phyloP scores from a whole-genome alignment of 2,113 vertebrate genomes.

The Actinemys pallida region DNA sequence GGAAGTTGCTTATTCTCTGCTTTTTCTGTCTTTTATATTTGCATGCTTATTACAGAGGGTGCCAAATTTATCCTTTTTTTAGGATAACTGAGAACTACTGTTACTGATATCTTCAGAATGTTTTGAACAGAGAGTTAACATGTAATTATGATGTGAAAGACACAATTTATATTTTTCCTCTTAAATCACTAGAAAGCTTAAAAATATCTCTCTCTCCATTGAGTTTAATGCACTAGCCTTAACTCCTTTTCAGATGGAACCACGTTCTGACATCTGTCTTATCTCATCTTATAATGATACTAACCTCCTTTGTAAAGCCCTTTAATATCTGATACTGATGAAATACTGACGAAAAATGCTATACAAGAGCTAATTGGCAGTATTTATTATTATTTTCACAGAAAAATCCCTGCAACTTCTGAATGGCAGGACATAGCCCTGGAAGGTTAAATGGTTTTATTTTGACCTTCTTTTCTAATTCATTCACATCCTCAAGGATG shows the following conservation, averaged over 20 bases:
- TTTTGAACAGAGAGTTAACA: slow-evolving; percentile 37
- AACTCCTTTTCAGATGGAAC: not conserved
- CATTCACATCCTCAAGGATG: not conserved
- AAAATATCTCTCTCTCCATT: slow-evolving; percentile 16
- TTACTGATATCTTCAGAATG: slow-evolving; percentile 25
- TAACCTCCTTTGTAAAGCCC: not conserved
- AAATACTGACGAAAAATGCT: not conserved
- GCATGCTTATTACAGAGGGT: not conserved
- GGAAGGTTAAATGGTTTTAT: not conserved
- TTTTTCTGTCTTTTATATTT: not conserved
- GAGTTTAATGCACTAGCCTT: slow-evolving; percentile 7
- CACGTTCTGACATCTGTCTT: not conserved
- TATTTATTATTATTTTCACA: not conserved
- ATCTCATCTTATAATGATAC: not conserved
- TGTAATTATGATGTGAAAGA: slow-evolving; percentile 17
- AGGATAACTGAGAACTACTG: slow-evolving; percentile 2
- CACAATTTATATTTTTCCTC: slow-evolving; percentile 35
- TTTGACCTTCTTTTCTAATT: not conserved
- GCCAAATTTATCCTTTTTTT: not conserved
- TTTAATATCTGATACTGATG: not conserved
- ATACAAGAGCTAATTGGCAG: not conserved
- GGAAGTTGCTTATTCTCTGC: not conserved
- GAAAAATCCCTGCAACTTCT: not conserved
- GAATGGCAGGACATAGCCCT: not conserved
- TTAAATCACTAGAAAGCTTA: slow-evolving; percentile 20